Evolutionary conservation across 2,797 vertebrate species (phyloP).

Genomic region (Nyctibius grandis): DNA sequence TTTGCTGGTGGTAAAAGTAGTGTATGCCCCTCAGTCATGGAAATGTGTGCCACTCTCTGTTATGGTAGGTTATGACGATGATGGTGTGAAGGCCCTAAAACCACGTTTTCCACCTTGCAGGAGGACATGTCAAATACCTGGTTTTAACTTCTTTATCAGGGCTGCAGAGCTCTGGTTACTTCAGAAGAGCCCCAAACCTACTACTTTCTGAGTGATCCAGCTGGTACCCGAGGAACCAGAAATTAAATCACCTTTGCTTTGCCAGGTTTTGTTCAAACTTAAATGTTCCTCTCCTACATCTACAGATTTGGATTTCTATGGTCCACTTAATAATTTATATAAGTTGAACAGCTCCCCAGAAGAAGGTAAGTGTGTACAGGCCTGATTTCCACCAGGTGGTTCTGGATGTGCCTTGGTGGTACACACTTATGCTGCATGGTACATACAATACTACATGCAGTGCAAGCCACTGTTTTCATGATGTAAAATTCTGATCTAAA

Average conservation of each 20-base stretch:
- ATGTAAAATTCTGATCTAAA: background rate
- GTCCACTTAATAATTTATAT: background rate
- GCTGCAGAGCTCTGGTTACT: background rate
- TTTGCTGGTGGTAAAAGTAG: background rate
- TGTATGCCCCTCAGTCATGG: background rate
- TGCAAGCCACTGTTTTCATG: background rate
- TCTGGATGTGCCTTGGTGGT: background rate
- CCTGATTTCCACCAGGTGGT: background rate
- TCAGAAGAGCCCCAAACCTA: background rate
- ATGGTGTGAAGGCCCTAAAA: background rate
- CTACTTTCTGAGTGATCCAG: background rate
- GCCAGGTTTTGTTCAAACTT: background rate
- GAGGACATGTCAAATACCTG: background rate
- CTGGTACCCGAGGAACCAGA: background rate
- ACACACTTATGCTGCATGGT: rapidly evolving
- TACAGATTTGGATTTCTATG: background rate
- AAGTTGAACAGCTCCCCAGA: background rate
- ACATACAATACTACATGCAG: background rate
- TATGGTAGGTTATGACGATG: background rate
- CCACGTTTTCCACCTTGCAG: background rate
- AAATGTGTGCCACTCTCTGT: background rate
- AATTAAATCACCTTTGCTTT: background rate
- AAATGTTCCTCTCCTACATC: background rate
- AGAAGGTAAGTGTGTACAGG: background rate
- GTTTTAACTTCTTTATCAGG: background rate